phyloP scores from a whole-genome alignment of 30 jellyfish, hydroid and myxozoan species.

The Clytia hemisphaerica region DNA sequence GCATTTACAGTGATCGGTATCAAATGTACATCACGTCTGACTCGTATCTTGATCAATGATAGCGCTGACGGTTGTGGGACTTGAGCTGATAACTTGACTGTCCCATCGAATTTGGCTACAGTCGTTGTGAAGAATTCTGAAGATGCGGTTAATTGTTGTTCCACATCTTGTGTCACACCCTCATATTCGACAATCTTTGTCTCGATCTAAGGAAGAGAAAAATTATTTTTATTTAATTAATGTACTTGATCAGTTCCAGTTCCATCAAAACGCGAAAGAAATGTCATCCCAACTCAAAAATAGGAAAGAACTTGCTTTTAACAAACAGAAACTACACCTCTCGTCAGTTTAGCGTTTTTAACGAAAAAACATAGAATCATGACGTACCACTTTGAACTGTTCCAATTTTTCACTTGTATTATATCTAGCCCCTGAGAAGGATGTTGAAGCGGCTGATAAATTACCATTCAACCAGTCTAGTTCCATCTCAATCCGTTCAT shows the following conservation, averaged over 20 bases:
- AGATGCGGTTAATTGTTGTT: conserved; percentile 34
- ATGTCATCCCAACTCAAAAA: background rate
- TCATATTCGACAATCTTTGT: conserved; percentile 61
- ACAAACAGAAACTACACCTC: background rate
- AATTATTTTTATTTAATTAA: too few relatives aligned
- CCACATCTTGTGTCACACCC: conserved; percentile 38
- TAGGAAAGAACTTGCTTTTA: background rate
- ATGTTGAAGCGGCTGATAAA: conserved; percentile 56
- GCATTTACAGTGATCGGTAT: conserved; percentile 60
- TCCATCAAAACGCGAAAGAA: too few relatives aligned
- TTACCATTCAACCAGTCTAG: conserved; percentile 45
- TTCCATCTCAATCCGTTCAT: conserved; percentile 37
- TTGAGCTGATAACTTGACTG: conserved; percentile 49
- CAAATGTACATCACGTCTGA: conserved; percentile 34
- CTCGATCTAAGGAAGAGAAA: conserved; percentile 60
- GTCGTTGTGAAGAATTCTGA: conserved; percentile 51
- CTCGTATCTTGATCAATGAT: conserved; percentile 51
- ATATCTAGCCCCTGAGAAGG: conserved; percentile 77
- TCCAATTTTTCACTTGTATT: conserved; percentile 69
- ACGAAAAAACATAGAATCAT: too few relatives aligned
- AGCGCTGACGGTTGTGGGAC: conserved; percentile 69
- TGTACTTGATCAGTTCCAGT: too few relatives aligned
- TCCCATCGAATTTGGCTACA: conserved; percentile 56
- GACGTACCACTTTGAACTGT: conserved; percentile 62
- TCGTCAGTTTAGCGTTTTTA: background rate